phyloP scores from a whole-genome alignment of 2,797 vertebrate genomes.

The Lepus oiostolus region DNA sequence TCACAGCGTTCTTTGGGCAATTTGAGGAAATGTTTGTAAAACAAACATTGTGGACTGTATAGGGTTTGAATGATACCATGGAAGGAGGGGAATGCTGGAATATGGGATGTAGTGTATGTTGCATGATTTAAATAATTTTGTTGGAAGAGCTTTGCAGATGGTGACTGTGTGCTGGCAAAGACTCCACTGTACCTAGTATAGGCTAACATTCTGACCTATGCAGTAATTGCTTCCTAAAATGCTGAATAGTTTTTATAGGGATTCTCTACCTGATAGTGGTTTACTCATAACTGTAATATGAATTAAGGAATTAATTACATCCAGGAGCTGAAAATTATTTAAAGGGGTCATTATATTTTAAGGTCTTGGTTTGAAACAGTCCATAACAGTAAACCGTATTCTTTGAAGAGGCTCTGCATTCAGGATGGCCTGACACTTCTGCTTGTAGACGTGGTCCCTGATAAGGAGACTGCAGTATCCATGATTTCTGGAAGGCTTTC shows the following conservation, averaged over 20 bases:
- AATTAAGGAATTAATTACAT: background rate
- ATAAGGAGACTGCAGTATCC: background rate
- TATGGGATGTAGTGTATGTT: background rate
- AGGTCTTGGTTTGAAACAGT: conserved; percentile 22
- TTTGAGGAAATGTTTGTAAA: conserved; percentile 17
- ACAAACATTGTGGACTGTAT: background rate
- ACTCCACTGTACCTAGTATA: background rate
- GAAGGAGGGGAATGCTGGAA: background rate
- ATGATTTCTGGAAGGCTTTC: background rate
- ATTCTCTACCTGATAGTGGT: background rate
- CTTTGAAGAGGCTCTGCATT: background rate
- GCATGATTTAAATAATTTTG: background rate
- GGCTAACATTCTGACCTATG: background rate
- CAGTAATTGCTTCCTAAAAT: background rate
- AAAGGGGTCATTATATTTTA: background rate
- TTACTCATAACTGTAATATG: background rate
- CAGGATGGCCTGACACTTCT: background rate
- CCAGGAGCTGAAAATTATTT: background rate
- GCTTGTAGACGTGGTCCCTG: background rate
- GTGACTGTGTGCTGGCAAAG: background rate
- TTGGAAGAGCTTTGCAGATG: background rate
- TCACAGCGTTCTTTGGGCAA: background rate
- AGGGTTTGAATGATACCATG: background rate
- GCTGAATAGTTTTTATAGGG: background rate
- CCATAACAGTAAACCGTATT: background rate